Evolutionary conservation across 2,797 vertebrate genomes (phyloP), one percentile per base, ranked within the genome.

Genomic region (Furcifer pardalis): DNA sequence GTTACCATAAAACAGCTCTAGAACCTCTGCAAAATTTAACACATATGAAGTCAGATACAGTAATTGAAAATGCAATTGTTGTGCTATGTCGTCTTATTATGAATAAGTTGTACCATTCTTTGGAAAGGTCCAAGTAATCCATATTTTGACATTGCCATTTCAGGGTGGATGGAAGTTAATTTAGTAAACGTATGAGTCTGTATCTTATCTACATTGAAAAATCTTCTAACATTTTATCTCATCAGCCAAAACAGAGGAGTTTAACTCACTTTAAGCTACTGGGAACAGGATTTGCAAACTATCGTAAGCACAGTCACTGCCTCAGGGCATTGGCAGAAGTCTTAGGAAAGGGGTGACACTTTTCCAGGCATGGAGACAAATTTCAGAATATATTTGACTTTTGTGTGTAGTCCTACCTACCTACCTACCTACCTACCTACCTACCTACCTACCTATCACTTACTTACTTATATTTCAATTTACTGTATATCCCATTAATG

Each of bases 11-110:
- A 77, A 42, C 56, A 8, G 25, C 23, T 77, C 62, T 40, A n/a
- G n/a, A 63, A 68, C 63, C 72, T 44, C 37, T 75, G 32, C 21
- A 75, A 80, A 76, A 69, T 42, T 77, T 84, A 84, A 87, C 56
- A 84, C 84, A 87, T 52, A 71, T 40, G 32, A 76, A 76, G 42
- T 52, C 35, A 77, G 56, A 71, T 71, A n/a, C n/a, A n/a, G n/a
- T n/a, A 75, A 80, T 49, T 40, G 62, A 63, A 42, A 52, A 77
- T 12, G 40, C 73, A 74, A 71, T 74, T 21, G 30, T 74, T 71
- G 17, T 63, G 52, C 40, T 77, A 27, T 44, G 37, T 73, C 79
- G 66, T 72, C 32, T n/a, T 60, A 23, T 46, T 52, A 23, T 49
- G 52, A 63, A n/a, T 35, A 23, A 30, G 63, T 86, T 86, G 77